Base-by-base conservation (phyloP, 2,888 invertebrate species). In the Hirudinaria manillensis region DNA sequence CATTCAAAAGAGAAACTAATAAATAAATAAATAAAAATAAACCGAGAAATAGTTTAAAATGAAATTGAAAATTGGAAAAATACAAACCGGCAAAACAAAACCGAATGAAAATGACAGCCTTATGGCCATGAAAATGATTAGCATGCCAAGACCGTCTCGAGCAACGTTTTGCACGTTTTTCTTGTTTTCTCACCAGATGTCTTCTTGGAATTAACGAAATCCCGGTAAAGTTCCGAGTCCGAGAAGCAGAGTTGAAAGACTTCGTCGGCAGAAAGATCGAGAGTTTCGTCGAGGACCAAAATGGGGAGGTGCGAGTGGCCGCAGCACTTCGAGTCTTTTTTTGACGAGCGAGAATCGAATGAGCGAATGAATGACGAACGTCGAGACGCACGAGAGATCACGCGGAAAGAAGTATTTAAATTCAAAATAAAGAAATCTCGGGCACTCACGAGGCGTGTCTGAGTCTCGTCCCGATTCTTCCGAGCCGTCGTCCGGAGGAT, bases 241-340 rank as follows among this genome's bases (percentile, higher is more conserved):
- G 94, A 94, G 88, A 97, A 98, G 70, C 97, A 88, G 85, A 94
- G 88, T 74, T 93, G 92, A 87, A 95, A 96, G 77, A 96, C 87
- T 81, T 92, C 91, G 86, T 96, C 94, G 80, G 95, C 90, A 85
- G 91, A 90, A 81, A 94, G 89, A 75, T 92, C 90, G 85, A 93
- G 89, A 80, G 91, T 89, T 81, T 91, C 90, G 81, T 91, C 91
- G 78, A 93, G 78, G 70, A 80, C 82, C 32, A 79, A 72, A 76
- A 82, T 81, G 34, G 81, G 80, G 56, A 82, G 80, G 78, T 85
- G 85, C 27, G 82, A 81, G 76, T 84, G 84, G 24, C 79, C 77
- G 79, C 83, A 84, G 13, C 24, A 65, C 21, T 34, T 56, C 24
- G 53, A 32, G 34, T 21, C 68, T 61, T 29, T 61, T 61, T 29